Evolutionary conservation across 2,888 invertebrate genomes (phyloP).

Genomic region (Drosophila birchii): DNA sequence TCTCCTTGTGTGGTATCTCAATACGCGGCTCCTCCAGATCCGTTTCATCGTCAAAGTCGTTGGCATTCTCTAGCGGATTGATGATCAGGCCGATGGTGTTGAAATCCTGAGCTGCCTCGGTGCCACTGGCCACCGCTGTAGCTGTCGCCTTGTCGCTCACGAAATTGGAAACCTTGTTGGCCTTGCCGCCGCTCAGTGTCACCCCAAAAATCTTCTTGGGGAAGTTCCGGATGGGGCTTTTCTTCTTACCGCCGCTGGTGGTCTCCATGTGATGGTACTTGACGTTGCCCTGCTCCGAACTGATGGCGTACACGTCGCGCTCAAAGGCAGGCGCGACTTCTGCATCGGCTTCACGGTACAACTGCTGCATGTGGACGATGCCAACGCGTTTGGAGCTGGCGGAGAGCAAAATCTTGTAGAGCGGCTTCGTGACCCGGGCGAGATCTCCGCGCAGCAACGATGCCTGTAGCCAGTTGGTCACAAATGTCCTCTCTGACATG

Average conservation of each 20-base stretch:
- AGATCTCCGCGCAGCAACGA: slow-evolving; percentile 91
- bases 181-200: slow-evolving; percentile 83
- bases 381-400: slow-evolving; percentile 92
- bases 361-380: slow-evolving; percentile 89
- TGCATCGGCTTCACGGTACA: slow-evolving; percentile 84
- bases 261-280: slow-evolving; percentile 85
- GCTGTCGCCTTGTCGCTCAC: slow-evolving; percentile 81
- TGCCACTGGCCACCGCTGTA: slow-evolving; percentile 32
- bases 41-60: slow-evolving; percentile 83
- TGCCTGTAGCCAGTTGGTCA: slow-evolving; percentile 91
- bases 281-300: slow-evolving; percentile 92
- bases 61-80: slow-evolving; percentile 86
- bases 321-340: slow-evolving; percentile 67
- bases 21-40: slow-evolving; percentile 76
- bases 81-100: slow-evolving; percentile 87
- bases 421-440: slow-evolving; percentile 90
- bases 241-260: slow-evolving; percentile 78
- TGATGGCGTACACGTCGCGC: slow-evolving; percentile 91
- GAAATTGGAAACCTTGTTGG: slow-evolving; percentile 84
- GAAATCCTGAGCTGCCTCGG: slow-evolving; percentile 53
- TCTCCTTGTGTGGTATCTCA: slow-evolving; percentile 61
- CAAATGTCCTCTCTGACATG: slow-evolving; percentile 85
- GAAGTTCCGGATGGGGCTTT: slow-evolving; percentile 83
- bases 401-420: slow-evolving; percentile 90
- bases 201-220: slow-evolving; percentile 85